Evolutionary conservation across 2,113 vertebrate genomes (phyloP).

Genomic region (Tetrax tetrax): DNA sequence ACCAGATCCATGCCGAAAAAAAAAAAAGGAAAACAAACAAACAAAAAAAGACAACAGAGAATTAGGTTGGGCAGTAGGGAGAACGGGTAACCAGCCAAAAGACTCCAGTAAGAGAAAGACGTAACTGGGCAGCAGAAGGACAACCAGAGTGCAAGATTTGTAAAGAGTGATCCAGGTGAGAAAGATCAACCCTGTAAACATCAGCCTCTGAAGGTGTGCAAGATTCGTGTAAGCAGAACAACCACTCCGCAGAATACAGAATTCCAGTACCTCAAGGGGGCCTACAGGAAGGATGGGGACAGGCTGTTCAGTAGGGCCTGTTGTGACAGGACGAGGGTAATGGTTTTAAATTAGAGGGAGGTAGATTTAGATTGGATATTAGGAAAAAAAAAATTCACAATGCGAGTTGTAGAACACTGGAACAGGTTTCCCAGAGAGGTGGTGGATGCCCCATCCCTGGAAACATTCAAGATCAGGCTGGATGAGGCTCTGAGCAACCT

Average conservation of each 20-base stretch:
- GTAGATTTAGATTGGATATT: no score
- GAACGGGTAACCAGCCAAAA: neutral
- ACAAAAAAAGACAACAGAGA: neutral
- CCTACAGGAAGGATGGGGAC: no score
- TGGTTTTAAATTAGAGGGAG: no score
- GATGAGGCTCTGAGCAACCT: no score
- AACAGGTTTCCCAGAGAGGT: no score
- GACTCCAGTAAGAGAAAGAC: neutral
- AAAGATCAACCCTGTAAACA: neutral
- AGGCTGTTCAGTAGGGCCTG: no score
- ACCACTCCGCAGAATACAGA: neutral
- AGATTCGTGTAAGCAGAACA: rapidly evolving
- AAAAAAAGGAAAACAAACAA: rapidly evolving
- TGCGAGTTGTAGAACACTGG: no score
- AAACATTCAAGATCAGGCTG: no score
- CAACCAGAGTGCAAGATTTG: rapidly evolving
- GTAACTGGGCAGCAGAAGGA: neutral
- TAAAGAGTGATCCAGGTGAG: rapidly evolving
- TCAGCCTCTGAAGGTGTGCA: rapidly evolving
- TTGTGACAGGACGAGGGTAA: no score
- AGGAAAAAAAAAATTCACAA: no score
- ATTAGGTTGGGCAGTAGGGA: rapidly evolving
- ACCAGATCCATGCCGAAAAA: rapidly evolving
- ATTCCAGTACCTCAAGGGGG: no score
- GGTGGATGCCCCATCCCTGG: no score